These are phyloP conservation scores for Nasua narica DNA, from an alignment of 2,797 vertebrate genomes.

Conservation along the genomic window DNA sequence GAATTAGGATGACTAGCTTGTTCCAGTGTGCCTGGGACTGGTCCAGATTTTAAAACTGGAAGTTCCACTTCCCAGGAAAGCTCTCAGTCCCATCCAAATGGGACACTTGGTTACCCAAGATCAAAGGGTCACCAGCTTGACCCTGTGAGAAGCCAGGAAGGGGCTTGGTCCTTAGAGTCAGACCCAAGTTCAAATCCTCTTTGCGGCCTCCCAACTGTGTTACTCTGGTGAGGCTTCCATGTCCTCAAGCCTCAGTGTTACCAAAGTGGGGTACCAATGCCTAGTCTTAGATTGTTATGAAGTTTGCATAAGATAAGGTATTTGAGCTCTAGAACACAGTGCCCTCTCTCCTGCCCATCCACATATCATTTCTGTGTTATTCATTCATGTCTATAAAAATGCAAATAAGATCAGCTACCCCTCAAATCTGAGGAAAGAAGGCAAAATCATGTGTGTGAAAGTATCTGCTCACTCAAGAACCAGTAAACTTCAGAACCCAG, in stretches of 20 bases:
- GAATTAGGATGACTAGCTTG: neutral
- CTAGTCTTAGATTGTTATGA: neutral
- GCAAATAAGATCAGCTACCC: neutral
- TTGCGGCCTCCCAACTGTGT: accelerated
- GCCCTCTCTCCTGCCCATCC: neutral
- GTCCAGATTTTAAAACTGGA: neutral
- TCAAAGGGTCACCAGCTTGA: neutral
- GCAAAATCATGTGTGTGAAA: neutral
- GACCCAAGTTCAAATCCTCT: neutral
- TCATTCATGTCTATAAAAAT: neutral
- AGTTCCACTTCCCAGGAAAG: neutral
- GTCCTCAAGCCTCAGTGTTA: neutral
- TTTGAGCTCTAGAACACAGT: neutral
- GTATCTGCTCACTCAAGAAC: neutral
- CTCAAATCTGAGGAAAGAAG: too few relatives aligned
- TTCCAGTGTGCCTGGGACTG: neutral
- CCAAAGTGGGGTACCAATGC: neutral
- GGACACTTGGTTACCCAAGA: accelerated
- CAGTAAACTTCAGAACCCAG: neutral
- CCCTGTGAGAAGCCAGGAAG: neutral
- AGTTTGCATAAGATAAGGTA: neutral
- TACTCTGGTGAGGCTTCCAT: neutral
- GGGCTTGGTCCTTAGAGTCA: neutral
- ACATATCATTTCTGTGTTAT: neutral
- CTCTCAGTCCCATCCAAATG: neutral